A percentile compares a stretch with the other conserved stretches of the same genome.
Evolutionary conservation across 2,113 vertebrate genomes (phyloP).

Genomic region (Chamaea fasciata): DNA sequence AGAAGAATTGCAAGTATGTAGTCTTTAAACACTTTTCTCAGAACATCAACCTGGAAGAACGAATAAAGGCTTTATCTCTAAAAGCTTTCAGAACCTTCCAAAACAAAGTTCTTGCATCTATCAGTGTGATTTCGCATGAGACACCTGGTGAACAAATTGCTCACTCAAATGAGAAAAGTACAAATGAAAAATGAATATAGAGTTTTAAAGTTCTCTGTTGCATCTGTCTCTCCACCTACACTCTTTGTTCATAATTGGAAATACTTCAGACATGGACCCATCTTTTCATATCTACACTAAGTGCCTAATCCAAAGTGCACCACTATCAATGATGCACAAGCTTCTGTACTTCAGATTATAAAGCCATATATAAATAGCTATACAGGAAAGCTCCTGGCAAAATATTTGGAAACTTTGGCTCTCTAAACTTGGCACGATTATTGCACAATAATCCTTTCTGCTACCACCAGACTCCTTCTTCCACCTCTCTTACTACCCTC

Average conservation of each 20-base stretch:
- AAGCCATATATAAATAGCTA: neutral
- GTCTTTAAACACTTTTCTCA: slow-evolving; percentile 29
- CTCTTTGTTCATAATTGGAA: neutral
- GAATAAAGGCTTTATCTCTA: neutral
- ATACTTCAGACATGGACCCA: neutral
- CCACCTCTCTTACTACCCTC: neutral
- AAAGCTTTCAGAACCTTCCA: neutral
- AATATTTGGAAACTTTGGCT: neutral
- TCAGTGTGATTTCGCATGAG: neutral
- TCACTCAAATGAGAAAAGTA: neutral
- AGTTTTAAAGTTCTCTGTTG: neutral
- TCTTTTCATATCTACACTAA: neutral
- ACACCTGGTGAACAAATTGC: neutral
- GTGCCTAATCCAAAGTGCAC: neutral
- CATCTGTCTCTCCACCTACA: neutral
- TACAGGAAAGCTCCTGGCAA: neutral
- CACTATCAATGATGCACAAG: fast-evolving
- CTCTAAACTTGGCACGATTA: neutral
- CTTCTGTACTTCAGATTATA: neutral
- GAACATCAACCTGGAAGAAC: neutral
- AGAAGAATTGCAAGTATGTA: slow-evolving; percentile 11
- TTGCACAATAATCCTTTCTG: neutral
- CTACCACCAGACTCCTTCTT: neutral
- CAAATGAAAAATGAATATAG: neutral
- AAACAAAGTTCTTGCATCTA: neutral